Evolutionary conservation across 2,888 invertebrate genomes (phyloP), one percentile per base, ranked within the genome.

Genomic region (Drosophila formosana): DNA sequence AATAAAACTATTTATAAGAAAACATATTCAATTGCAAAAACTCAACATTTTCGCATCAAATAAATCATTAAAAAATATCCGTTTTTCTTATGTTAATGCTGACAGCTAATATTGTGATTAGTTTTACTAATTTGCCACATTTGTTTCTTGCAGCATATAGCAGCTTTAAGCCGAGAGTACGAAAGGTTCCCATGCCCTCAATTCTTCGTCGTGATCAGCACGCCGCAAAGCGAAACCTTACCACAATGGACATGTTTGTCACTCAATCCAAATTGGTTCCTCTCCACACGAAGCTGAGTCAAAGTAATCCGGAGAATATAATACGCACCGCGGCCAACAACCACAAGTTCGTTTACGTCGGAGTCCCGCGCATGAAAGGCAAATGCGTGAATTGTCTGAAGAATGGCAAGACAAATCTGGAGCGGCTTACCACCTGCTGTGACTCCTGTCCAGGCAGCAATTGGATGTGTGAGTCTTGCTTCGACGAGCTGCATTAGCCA

Each of bases 391-490:
- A 90, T 8, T 93, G 93, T 45, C 84, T 93, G 3, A 91, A 89
- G 60, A 66, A 75, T 3, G 78, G 75, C 8, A 57, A 56, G 11
- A 55, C 67, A 3, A 67, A 76, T 26, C 66, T 92, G 18, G 56
- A 68, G 0, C 92, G 91, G 66, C 83, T 93, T 3, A 76, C 76
- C 6, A 92, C 92, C 3, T 91, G 90, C 69, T 93, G 93, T 56
- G 90, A 92, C 9, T 72, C 78, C 30, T 93, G 92, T 67, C 92
- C 92, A 0, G 90, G 90, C 49, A 89, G 91, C 11, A 90, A 89
- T 66, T 92, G 92, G 92, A 91, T 92, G 78, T 92, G 92, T 67
- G 87, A 85, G 34, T 1, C 62, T 0, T 92, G 92, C 70, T 92
- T 92, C 56, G 67, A 69, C 0, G 74, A 76, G 18, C 57, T 84